phyloP scores from a whole-genome alignment of 2,888 invertebrate genomes.

The Melieria picta region DNA sequence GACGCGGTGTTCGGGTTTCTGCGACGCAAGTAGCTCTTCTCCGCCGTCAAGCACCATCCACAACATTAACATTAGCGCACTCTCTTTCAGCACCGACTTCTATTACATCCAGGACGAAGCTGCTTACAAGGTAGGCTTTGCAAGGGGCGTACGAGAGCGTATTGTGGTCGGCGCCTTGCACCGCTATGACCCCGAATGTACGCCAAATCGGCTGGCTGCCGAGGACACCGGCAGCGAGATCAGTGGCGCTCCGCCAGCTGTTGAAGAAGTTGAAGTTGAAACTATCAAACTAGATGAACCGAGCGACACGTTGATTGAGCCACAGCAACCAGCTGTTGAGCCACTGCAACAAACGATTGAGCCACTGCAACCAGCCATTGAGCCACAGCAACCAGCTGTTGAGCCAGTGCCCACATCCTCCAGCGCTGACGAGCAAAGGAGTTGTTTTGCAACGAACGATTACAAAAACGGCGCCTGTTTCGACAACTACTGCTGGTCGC shows the following conservation, averaged over 20 bases:
- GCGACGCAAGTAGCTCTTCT: conserved; percentile 72
- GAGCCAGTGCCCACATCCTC: no score
- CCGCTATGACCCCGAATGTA: conserved; percentile 52
- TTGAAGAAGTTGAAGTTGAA: conserved; percentile 48
- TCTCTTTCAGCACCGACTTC: conserved; percentile 55
- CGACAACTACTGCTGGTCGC: conserved; percentile 86
- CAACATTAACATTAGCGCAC: neutral
- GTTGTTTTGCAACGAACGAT: conserved; percentile 55
- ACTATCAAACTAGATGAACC: conserved; percentile 5
- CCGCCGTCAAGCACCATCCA: neutral
- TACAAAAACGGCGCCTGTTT: conserved; percentile 83
- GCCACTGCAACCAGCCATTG: no score
- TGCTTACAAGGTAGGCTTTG: conserved; percentile 70
- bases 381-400: no score
- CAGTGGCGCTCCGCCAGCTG: conserved; percentile 48
- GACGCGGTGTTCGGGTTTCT: conserved; percentile 82
- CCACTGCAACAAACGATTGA: neutral
- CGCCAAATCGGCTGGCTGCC: conserved; percentile 25
- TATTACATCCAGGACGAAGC: conserved; percentile 51
- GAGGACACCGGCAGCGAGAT: conserved; percentile 36
- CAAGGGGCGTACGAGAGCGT: conserved; percentile 77
- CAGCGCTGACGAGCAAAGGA: no score
- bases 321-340: neutral
- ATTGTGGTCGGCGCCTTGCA: conserved; percentile 55
- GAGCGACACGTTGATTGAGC: neutral